A percentile compares a stretch with the other conserved stretches of the same genome.
Conservation (phyloP, 2,113 vertebrate genomes). For the Plecotus auritus region DNA sequence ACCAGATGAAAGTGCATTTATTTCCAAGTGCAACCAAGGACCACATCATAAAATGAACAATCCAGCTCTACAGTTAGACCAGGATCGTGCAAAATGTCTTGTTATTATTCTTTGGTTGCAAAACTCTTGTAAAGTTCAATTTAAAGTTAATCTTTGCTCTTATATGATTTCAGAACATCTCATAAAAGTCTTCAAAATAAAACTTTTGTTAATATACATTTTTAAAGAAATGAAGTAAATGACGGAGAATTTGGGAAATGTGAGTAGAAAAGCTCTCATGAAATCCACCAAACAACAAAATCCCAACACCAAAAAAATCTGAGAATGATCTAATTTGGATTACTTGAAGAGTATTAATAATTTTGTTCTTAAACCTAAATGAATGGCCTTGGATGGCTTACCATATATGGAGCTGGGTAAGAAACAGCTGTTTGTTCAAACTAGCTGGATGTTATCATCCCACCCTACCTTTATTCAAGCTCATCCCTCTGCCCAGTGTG, state of each 20-base stretch:
- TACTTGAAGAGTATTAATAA: neutral
- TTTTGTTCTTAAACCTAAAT: neutral
- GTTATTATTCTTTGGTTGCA: neutral
- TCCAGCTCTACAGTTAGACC: neutral
- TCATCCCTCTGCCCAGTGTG: rapidly evolving
- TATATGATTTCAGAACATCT: neutral
- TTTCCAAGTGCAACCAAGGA: neutral
- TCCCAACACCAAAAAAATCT: neutral
- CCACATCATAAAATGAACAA: neutral
- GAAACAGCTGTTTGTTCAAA: neutral
- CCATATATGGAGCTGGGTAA: neutral
- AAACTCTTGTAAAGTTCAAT: neutral
- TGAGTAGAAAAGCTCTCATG: neutral
- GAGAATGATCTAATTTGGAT: neutral
- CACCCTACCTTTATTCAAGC: neutral
- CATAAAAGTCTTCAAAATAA: neutral
- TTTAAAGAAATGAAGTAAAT: neutral
- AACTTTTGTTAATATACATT: neutral
- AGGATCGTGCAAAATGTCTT: neutral
- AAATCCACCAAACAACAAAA: neutral
- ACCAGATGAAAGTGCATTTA: neutral
- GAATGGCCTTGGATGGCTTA: neutral
- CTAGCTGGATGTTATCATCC: neutral
- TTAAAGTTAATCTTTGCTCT: neutral
- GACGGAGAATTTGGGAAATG: neutral